Conservation (phyloP, 2,113 vertebrate species). For the Cyprinodon variegatus region DNA sequence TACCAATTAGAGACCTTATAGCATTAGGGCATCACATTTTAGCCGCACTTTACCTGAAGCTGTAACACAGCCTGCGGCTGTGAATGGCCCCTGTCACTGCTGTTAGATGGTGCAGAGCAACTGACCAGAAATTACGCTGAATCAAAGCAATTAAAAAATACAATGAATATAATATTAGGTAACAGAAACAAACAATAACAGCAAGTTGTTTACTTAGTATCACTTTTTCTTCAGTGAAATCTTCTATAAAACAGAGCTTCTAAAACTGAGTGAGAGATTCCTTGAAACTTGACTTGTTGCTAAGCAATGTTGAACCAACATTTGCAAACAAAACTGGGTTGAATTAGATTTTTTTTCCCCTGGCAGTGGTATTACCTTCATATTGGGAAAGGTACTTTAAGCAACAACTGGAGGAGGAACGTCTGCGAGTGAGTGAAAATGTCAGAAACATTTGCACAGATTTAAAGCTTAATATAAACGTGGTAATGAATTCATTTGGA, state of each 20-base stretch:
- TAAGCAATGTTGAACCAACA: conserved; percentile 15
- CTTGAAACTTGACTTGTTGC: conserved; percentile 31
- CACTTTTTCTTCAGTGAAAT: background rate
- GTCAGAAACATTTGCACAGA: background rate
- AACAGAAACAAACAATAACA: background rate
- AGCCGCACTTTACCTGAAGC: conserved; percentile 29
- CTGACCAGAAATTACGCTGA: background rate
- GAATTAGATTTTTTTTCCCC: background rate
- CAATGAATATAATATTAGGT: background rate
- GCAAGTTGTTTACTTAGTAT: background rate
- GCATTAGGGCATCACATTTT: conserved; percentile 10
- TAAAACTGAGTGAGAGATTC: conserved; percentile 6
- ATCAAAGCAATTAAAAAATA: background rate
- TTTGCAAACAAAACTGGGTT: background rate
- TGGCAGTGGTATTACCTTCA: background rate
- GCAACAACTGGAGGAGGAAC: background rate
- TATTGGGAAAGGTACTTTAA: conserved; percentile 4
- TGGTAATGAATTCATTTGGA: conserved; percentile 16
- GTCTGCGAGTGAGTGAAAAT: background rate
- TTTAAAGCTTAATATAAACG: conserved; percentile 16
- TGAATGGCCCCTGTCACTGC: background rate
- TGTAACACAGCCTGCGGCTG: conserved; percentile 11
- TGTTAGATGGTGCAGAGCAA: background rate
- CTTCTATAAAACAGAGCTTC: background rate
- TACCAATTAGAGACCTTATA: conserved; percentile 27